These are phyloP conservation scores for Torymus auratus DNA, from an alignment of 2,888 invertebrate genomes.

Conservation along the genomic window DNA sequence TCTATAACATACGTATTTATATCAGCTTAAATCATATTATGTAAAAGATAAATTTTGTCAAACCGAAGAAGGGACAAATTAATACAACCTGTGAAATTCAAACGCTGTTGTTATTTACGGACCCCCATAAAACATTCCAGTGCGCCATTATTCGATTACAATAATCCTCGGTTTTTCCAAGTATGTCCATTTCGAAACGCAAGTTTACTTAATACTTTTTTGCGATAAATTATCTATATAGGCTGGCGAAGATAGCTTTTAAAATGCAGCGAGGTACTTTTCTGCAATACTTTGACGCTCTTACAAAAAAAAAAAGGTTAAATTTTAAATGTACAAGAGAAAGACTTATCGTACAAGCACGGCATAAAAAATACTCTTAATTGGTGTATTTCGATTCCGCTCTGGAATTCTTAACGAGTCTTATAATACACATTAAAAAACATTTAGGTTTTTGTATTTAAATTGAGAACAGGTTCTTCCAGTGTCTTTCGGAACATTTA, in stretches of 20 bases:
- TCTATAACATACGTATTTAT: too few species aligned
- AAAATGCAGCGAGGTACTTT: neutral
- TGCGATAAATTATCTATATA: slow-evolving; percentile 7
- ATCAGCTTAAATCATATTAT: too few species aligned
- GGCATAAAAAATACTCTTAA: neutral
- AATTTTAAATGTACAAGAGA: neutral
- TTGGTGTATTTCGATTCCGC: neutral
- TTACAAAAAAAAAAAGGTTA: neutral
- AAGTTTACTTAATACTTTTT: neutral
- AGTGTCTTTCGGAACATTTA: too few species aligned
- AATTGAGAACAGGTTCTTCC: too few species aligned
- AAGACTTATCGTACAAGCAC: neutral
- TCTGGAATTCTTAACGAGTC: neutral
- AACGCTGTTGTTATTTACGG: too few species aligned
- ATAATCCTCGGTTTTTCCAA: neutral
- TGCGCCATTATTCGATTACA: too few species aligned
- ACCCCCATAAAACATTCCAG: too few species aligned
- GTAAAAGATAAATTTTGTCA: too few species aligned
- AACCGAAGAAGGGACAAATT: too few species aligned
- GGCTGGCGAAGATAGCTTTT: neutral
- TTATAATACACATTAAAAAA: neutral
- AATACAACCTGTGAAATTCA: too few species aligned
- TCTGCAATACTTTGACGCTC: neutral
- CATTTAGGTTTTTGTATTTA: too few species aligned
- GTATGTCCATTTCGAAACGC: neutral